Percentiles rank a stretch among this genome's conserved stretches.
Evolutionary conservation across 1,140 invertebrate species (phyloP).

Genomic region (Arion vulgaris): DNA sequence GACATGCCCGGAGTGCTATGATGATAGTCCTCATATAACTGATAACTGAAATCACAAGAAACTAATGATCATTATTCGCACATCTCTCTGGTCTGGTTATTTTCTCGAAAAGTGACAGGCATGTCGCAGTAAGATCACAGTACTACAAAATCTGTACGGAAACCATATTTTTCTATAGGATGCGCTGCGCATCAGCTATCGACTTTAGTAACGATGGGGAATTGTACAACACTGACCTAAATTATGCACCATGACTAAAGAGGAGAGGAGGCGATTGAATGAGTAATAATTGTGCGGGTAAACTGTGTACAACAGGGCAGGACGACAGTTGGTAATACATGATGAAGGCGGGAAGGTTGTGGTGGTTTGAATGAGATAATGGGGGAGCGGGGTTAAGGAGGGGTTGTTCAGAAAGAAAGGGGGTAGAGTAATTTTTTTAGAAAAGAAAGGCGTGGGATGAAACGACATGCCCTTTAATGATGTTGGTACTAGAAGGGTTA

Average conservation of each 20-base stretch:
- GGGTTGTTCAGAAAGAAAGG: not conserved
- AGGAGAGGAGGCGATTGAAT: not conserved
- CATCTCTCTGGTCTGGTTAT: no score
- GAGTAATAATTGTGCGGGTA: not conserved
- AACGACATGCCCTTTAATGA: no score
- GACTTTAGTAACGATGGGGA: slow-evolving; percentile 2
- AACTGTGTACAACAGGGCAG: no score
- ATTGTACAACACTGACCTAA: not conserved
- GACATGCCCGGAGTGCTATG: no score
- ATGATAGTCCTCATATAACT: no score
- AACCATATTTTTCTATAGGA: slow-evolving; percentile 6
- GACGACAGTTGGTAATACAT: no score
- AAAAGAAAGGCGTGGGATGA: no score
- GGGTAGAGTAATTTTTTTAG: not conserved
- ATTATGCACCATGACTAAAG: not conserved
- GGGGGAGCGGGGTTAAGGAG: not conserved
- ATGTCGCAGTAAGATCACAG: not conserved
- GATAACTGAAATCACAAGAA: no score
- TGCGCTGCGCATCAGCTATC: slow-evolving; percentile 4
- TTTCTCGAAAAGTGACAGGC: no score
- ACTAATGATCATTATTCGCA: no score
- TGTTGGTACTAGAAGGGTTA: not conserved
- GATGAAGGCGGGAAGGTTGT: no score
- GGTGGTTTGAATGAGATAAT: no score
- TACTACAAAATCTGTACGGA: not conserved